Conservation (phyloP, 2,113 vertebrate species). For the Leuciscus idus region DNA sequence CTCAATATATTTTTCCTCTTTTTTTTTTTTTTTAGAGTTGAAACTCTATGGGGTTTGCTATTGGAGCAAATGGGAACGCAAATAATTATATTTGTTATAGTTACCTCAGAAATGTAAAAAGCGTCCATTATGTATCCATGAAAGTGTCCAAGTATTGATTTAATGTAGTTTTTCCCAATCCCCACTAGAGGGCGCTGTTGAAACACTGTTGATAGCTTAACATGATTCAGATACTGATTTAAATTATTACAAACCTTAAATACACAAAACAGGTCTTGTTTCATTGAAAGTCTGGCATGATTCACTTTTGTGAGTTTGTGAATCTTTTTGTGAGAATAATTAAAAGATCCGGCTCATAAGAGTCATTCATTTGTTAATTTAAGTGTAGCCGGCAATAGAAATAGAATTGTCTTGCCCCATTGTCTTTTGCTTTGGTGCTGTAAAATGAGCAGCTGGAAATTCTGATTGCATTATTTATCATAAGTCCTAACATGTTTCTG, state of each 20-base stretch:
- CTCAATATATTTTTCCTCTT: background rate
- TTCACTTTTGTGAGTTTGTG: background rate
- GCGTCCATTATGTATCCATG: background rate
- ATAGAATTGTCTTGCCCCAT: background rate
- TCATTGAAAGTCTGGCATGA: background rate
- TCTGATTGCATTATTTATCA: background rate
- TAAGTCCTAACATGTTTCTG: background rate
- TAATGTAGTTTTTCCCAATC: background rate
- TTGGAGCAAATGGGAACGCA: background rate
- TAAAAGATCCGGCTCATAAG: background rate
- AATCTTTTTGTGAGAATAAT: no score
- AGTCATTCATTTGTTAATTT: background rate
- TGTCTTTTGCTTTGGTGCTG: background rate
- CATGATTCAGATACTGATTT: background rate
- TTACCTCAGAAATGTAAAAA: background rate
- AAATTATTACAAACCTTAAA: background rate
- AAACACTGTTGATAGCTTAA: slow-evolving; percentile 32
- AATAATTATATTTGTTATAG: background rate
- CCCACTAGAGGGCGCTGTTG: slow-evolving; percentile 57
- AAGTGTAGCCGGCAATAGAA: background rate
- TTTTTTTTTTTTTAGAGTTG: background rate
- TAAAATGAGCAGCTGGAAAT: background rate
- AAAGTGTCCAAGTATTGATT: background rate
- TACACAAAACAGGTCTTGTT: background rate
- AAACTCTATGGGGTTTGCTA: background rate